Percentiles rank a stretch among this genome's conserved stretches.
Evolutionary conservation across 2,888 invertebrate genomes (phyloP).

Genomic region (Synergus itoensis): DNA sequence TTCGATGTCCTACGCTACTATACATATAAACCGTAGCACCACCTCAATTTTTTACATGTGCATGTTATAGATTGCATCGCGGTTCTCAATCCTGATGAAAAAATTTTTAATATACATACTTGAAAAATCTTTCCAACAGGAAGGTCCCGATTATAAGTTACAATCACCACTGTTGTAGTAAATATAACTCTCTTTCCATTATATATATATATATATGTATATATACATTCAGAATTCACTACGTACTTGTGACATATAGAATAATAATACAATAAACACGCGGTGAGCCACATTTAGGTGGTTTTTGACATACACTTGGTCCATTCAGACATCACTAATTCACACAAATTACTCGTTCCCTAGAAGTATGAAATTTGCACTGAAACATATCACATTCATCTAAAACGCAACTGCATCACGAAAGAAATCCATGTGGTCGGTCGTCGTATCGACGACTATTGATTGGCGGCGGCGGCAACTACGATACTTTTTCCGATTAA

Average conservation of each 20-base stretch:
- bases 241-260: conserved; percentile 18
- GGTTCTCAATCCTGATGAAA: not conserved
- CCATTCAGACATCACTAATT: conserved; percentile 17
- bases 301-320: conserved; percentile 9
- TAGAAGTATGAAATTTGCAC: conserved; percentile 36
- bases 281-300: conserved; percentile 11
- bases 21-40: conserved; percentile 25
- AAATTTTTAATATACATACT: conserved; percentile 6
- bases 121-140: not conserved
- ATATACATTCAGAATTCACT: conserved; percentile 5
- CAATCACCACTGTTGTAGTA: not conserved
- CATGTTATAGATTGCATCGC: not conserved
- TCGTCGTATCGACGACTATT: not conserved
- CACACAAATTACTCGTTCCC: conserved; percentile 4
- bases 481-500: not conserved
- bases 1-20: conserved; percentile 10
- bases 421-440: not conserved
- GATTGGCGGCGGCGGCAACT: not conserved
- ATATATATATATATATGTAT: not conserved
- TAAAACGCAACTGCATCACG: conserved; percentile 11
- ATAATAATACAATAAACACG: conserved; percentile 16
- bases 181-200: not conserved
- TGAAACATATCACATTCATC: conserved; percentile 32
- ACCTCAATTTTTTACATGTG: conserved; percentile 19
- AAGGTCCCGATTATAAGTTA: not conserved